phyloP scores from a whole-genome alignment of 2,888 invertebrate genomes.

The Terebella lapidaria region DNA sequence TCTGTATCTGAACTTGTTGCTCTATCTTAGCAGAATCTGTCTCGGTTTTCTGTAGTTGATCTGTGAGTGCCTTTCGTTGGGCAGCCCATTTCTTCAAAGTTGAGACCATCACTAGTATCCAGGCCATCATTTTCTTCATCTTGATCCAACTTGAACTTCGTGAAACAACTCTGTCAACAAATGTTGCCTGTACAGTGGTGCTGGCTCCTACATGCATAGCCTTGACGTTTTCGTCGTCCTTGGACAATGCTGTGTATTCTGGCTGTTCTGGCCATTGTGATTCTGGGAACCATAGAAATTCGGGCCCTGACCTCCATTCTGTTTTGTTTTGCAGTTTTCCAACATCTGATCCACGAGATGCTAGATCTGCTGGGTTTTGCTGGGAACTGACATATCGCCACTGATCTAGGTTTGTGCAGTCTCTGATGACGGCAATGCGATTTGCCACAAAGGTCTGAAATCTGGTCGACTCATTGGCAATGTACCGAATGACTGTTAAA shows the following conservation, averaged over 20 bases:
- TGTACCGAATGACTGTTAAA: too few relatives aligned
- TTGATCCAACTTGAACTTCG: background rate
- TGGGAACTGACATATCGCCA: too few relatives aligned
- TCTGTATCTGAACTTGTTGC: too few relatives aligned
- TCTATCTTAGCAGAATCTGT: too few relatives aligned
- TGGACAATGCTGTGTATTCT: background rate
- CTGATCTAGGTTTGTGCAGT: too few relatives aligned
- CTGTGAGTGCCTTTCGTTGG: too few relatives aligned
- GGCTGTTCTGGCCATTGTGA: conserved; percentile 4
- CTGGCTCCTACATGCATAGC: background rate
- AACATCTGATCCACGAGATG: too few relatives aligned
- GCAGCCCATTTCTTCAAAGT: background rate
- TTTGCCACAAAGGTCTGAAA: too few relatives aligned
- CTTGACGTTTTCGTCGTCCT: background rate
- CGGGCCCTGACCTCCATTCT: background rate
- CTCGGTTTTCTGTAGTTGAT: too few relatives aligned
- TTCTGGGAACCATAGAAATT: conserved; percentile 12
- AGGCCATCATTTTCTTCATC: background rate
- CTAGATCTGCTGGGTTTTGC: too few relatives aligned
- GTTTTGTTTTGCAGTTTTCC: background rate
- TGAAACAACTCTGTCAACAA: background rate
- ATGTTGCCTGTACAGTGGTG: background rate
- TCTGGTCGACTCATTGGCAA: too few relatives aligned
- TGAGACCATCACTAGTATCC: background rate
- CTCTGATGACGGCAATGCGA: too few relatives aligned